Evolutionary conservation across 2,888 invertebrate species (phyloP), one percentile per base, ranked within the genome.

Genomic region (Sylvicola fuscatus): DNA sequence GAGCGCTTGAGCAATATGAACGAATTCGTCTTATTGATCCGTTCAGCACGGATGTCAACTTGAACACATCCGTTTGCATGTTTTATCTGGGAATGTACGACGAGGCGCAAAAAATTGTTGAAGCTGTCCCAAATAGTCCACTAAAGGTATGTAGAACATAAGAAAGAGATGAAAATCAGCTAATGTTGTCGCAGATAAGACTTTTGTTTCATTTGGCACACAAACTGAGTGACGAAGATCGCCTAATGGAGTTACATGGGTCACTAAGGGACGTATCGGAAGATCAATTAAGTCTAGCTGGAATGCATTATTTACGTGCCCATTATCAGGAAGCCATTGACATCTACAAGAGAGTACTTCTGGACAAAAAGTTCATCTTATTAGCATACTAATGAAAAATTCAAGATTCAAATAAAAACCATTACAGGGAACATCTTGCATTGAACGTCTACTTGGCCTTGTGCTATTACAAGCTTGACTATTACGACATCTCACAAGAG

Each of bases 241-340:
- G 76, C 21, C 61, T 93, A 41, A 78, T 83, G 72, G 70, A 73
- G 28, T 72, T 82, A 39, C 87, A 92, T 55, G 77, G 84, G 38
- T 72, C 77, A 27, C 62, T 97, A 27, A 76, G 83, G 37, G 89
- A 90, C 49, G 71, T 82, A 6, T 69, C 90, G 2, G 92, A 95
- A 55, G 95, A 98, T 63, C 93, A 95, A 56, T 66, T 98, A 28
- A 87, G 90, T 46, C 58, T 97, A 37, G 97, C 97, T 2, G 87
- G 95, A 1, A 83, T 98, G 44, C 95, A 98, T 54, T 98, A 92
- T 52, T 65, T 97, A 37, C 68, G 95, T 37, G 83, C 86, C 5
- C 97, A 98, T 58, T 98, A 95, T 54, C 93, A 95, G 54, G 97
- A 98, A 56, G 95, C 98, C 32, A 93, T 97, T 41, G 95, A 97